A percentile compares a stretch with the other conserved stretches of the same genome.
phyloP scores from a whole-genome alignment of 2,888 invertebrate genomes.

The Neoitamus cyanurus region DNA sequence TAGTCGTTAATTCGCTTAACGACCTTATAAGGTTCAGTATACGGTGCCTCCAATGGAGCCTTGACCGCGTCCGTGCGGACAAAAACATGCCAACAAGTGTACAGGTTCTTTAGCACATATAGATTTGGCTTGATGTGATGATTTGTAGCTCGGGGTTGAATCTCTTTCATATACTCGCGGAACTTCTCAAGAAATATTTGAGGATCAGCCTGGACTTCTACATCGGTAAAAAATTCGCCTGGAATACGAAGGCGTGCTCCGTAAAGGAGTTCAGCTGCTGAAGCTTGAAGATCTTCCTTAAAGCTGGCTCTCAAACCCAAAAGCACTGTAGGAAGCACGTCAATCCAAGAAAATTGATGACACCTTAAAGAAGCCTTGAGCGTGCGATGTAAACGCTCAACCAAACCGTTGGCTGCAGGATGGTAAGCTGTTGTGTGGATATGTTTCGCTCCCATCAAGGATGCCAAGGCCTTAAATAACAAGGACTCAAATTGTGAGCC shows the following conservation, averaged over 20 bases:
- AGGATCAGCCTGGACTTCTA: constrained; percentile 34
- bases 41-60: constrained; percentile 53
- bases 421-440: constrained; percentile 59
- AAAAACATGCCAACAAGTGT: constrained; percentile 50
- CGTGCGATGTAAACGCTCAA: constrained; percentile 53
- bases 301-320: constrained; percentile 58
- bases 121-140: constrained; percentile 46
- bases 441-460: neutral
- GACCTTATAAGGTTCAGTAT: constrained; percentile 55
- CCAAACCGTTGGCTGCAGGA: constrained; percentile 55
- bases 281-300: constrained; percentile 58
- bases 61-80: constrained; percentile 44
- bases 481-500: constrained; percentile 44
- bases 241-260: constrained; percentile 57
- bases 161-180: constrained; percentile 45
- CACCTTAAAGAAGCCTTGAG: constrained; percentile 53
- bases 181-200: constrained; percentile 34
- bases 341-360: constrained; percentile 56
- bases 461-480: constrained; percentile 20
- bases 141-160: constrained; percentile 46
- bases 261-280: constrained; percentile 59
- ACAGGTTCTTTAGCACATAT: constrained; percentile 48
- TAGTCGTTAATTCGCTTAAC: constrained; percentile 40
- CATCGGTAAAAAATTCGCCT: constrained; percentile 53
- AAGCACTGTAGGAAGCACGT: constrained; percentile 58